Percentiles rank a stretch among this genome's conserved stretches.
Evolutionary conservation across 2,113 vertebrate genomes (phyloP).

Genomic region (Prionailurus viverrinus): DNA sequence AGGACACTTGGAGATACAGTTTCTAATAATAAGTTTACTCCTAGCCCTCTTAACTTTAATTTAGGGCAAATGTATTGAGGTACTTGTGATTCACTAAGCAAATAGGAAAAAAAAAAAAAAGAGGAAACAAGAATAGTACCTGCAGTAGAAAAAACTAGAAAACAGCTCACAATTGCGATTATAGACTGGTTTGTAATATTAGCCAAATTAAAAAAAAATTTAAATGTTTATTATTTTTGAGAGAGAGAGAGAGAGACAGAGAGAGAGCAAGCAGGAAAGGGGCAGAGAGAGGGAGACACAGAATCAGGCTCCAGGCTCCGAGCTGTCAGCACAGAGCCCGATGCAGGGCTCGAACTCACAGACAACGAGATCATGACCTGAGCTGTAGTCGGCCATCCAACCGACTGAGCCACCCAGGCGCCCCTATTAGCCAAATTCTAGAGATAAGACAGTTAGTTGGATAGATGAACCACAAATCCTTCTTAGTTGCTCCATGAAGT

Average conservation of each 20-base stretch:
- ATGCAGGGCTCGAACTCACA: no score
- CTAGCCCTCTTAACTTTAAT: slow-evolving; percentile 1
- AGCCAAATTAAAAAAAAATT: no score
- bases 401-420: no score
- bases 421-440: not conserved
- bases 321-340: no score
- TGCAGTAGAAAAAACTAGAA: slow-evolving; percentile 10
- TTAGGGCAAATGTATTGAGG: not conserved
- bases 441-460: not conserved
- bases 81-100: slow-evolving; percentile 33
- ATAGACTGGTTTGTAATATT: not conserved
- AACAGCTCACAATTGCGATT: not conserved
- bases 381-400: no score
- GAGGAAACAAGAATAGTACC: not conserved
- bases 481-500: not conserved
- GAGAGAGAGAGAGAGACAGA: no score
- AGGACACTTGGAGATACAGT: not conserved
- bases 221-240: no score
- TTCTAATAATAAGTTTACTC: slow-evolving; percentile 37
- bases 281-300: no score
- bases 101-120: not conserved
- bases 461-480: not conserved
- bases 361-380: no score
- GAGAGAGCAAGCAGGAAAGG: no score
- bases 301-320: no score